These are phyloP conservation scores for Gymnoscopelus microlampas DNA, from an alignment of 2,797 vertebrate genomes.

Conservation along the genomic window DNA sequence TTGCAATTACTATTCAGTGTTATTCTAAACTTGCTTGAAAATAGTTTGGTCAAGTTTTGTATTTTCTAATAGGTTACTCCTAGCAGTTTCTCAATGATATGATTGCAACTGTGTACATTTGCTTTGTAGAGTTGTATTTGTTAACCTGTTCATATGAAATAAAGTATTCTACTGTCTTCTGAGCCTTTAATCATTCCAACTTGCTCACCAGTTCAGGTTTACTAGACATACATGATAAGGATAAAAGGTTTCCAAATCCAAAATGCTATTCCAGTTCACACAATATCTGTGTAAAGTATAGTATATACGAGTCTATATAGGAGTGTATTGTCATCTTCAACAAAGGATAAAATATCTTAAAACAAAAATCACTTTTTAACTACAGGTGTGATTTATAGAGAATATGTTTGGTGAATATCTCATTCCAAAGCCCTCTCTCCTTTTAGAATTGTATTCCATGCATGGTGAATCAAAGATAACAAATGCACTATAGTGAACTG, in stretches of 20 bases:
- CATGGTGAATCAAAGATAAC: too few relatives aligned
- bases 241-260: not conserved
- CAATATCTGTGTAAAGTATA: too few relatives aligned
- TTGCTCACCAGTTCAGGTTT: slow-evolving; percentile 27
- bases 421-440: too few relatives aligned
- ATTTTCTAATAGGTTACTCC: slow-evolving; percentile 45
- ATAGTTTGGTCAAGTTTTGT: slow-evolving; percentile 39
- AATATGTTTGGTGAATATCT: too few relatives aligned
- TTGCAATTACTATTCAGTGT: slow-evolving; percentile 52
- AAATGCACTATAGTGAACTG: too few relatives aligned
- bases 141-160: slow-evolving; percentile 70
- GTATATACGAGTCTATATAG: too few relatives aligned
- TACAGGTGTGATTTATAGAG: too few relatives aligned
- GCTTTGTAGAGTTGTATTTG: slow-evolving; percentile 65
- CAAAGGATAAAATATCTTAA: too few relatives aligned
- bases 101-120: slow-evolving; percentile 61
- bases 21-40: slow-evolving; percentile 43
- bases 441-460: too few relatives aligned
- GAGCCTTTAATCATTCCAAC: slow-evolving; percentile 36
- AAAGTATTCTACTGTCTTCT: slow-evolving; percentile 71
- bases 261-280: too few relatives aligned
- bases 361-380: too few relatives aligned
- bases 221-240: not conserved
- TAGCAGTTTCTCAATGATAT: slow-evolving; percentile 54
- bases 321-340: too few relatives aligned